Base-by-base conservation (phyloP, 2,797 vertebrate genomes). In the Syngnathus rostellatus region DNA sequence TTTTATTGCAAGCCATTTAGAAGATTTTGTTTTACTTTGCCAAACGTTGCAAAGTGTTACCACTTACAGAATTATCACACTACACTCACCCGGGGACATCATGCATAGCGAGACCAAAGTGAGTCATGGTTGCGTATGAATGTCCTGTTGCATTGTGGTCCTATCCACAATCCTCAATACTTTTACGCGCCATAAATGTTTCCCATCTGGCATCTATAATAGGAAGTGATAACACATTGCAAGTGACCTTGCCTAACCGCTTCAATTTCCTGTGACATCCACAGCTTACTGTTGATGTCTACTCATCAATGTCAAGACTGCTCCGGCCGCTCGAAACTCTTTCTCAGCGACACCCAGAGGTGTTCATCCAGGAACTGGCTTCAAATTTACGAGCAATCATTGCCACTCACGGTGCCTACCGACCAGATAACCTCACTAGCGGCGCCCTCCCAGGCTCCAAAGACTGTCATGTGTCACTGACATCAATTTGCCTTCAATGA, bases 341-440 rank as follows among this genome's bases (percentile, higher is more conserved):
- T 14, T 92, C 92, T 45, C 72, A 57, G 67, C 73, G 72, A 53
- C 93, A 98, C 74, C 88, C 93, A 0, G 95, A 96, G 1, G 81
- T 82, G 0, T 67, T 90, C 58, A 86, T 97, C 76, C 94, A 92
- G 79, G 93, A 96, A 74, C 88, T 98, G 21, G 94, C 96, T 0
- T 68, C 74, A 0, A 93, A 94, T 83, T 89, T 98, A 66, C 83
- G 91, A 76, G 83, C 92, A 0, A 82, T 93, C 75, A 93, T 98
- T 60, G 90, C 91, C 63, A 98, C 95, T n/a, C 94, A 87, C 0
- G 92, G 94, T 0, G 93, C 93, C 37, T 93, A 89, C 71, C 68
- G 65, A 38, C 80, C 92, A 0, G 73, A 85, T 41, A 54, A 83
- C 0, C 58, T 92, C 0, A 73, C 51, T 0, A 86, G 87, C 37